These are phyloP conservation scores for Ptychodera flava DNA, from an alignment of 35 echinoderm and acorn worm species.

Conservation along the genomic window DNA sequence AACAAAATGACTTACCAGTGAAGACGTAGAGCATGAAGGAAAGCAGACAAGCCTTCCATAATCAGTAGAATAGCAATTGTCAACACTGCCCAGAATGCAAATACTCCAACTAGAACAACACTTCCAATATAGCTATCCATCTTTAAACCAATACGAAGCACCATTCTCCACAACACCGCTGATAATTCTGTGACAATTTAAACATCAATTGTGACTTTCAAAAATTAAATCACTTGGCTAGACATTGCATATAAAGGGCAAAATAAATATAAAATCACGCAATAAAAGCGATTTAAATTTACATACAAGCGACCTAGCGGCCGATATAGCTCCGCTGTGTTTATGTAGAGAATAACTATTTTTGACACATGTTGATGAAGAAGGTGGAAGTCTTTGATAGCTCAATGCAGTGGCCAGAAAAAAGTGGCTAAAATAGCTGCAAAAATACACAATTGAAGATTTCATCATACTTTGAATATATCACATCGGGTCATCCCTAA, in stretches of 20 bases:
- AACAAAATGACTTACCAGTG: conserved; percentile 82
- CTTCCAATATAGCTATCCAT: conserved; percentile 1
- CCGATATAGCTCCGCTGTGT: too few species aligned
- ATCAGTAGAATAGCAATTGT: conserved; percentile 64
- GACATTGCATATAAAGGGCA: not conserved
- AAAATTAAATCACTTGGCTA: not conserved
- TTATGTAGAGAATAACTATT: too few species aligned
- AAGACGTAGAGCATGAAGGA: conserved; percentile 74
- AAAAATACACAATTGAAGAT: not conserved
- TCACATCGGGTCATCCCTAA: too few species aligned
- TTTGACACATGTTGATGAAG: too few species aligned
- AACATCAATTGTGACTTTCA: too few species aligned
- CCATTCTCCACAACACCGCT: conserved; percentile 90
- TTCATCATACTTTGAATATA: too few species aligned
- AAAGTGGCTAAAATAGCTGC: not conserved
- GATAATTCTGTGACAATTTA: conserved; percentile 57
- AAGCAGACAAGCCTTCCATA: conserved; percentile 93
- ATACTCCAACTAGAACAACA: conserved; percentile 29
- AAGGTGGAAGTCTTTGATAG: too few species aligned
- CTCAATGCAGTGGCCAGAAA: too few species aligned
- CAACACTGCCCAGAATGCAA: conserved; percentile 54
- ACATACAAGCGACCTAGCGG: not conserved
- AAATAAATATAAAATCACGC: not conserved
- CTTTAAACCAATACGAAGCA: conserved; percentile 38
- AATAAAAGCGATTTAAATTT: not conserved